Evolutionary conservation across 2,888 invertebrate species (phyloP), one percentile per base, ranked within the genome.

Genomic region (Anorthoa munda): DNA sequence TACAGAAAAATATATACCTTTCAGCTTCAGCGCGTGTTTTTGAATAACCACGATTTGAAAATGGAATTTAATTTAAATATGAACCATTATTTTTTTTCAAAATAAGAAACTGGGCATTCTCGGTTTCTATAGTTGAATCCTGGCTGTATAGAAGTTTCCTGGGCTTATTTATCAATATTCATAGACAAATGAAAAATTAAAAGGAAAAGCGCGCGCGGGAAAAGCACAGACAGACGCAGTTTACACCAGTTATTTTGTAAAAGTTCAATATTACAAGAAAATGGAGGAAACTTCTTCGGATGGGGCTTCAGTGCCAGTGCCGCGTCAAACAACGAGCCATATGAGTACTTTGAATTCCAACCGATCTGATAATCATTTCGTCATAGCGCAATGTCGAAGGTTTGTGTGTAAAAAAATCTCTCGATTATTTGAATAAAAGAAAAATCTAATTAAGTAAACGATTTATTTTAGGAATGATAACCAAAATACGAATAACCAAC

Each of bases 361-460:
- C 59, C 82, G 82, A 72, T 85, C 71, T 21, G 88, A 90, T 23
- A 90, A 84, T 67, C 90, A 90, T 73, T 92, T 94, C 78, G 87
- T 95, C 3, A 91, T 95, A 74, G 90, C 93, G 18, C 91, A 90
- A 87, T 93, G 92, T 79, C 88, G 91, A 81, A 94, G 94, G 94
- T 94, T 78, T 80, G 79, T 39, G 39, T 39, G 39, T 39, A 39
- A 39, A 39, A 39, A 39, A 39, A 9, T 4, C n/a, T 0, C 0
- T 39, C 39, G 39, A 39, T 39, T 39, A 39, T 39, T 2, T 9
- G 26, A 2, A 11, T 5, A 17, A 9, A 4, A 21, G 13, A 12
- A 13, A 21, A n/a, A n/a, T n/a, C 9, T n/a, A 11, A 51, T 26
- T 26, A 26, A 4, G 0, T 4, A 0, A 21, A 63, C 4, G 13